Base-by-base conservation (phyloP, 1,140 invertebrate species). In the Centruroides sculpturatus region DNA sequence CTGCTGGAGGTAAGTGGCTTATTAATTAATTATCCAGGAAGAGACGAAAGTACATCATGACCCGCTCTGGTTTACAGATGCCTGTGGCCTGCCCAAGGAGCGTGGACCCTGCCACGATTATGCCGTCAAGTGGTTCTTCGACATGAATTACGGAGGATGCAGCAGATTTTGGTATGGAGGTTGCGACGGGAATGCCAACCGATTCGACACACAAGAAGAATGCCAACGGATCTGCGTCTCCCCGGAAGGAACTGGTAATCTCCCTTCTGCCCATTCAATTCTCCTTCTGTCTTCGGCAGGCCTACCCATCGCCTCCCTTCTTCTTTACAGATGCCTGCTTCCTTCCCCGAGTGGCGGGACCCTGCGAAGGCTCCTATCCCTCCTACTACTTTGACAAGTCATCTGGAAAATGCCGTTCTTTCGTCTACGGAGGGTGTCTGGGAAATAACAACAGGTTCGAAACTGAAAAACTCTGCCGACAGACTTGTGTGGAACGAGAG, bases 91-190 rank as follows among this genome's bases (percentile, higher is more conserved):
- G 56, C 74, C 81, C 0, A 85, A 84, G 64, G 88, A 92, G 63
- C 79, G 83, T 10, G 91, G 91, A 1, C 68, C 79, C 0, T 92
- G 90, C 69, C 76, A 81, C 34, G 87, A 93, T 70, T 95, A 85
- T 74, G 85, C 85, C 0, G 84, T 92, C 56, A 83, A 86, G 68
- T 69, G 66, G 66, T 93, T 82, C 80, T 97, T 85, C 71, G 88
- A 96, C 69, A 83, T 82, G 60, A 78, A 83, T 35, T 93, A 93
- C 72, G 90, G 89, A 12, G 85, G 86, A 12, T 97, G 94, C 71
- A 85, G 85, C 0, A 77, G 88, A 54, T 98, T 97, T 76, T 95
- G 90, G 89, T 97, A 94, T 71, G 90, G 92, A 36, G 91, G 92
- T 41, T 95, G 91, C 72, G 86, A 86, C 0, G 92, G 93, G 49